Percentiles rank a stretch among this genome's conserved stretches.
Evolutionary conservation across 2,888 invertebrate genomes (phyloP).

Genomic region (Unio delphinus): DNA sequence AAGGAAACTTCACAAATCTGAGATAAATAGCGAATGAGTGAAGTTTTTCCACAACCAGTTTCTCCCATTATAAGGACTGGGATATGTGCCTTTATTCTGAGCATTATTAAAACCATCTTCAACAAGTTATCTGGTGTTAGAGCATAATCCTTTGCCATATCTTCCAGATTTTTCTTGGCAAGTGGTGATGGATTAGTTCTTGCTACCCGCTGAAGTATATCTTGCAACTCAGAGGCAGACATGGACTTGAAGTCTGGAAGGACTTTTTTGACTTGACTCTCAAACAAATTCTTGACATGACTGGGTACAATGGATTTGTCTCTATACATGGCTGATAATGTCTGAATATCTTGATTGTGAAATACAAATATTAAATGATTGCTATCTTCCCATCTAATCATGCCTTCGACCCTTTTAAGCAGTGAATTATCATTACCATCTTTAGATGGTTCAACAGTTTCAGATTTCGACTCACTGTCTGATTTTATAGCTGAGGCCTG

Average conservation of each 20-base stretch:
- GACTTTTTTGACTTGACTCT: slow-evolving; percentile 7
- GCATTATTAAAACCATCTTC: slow-evolving; percentile 48
- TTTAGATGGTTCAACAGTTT: background rate
- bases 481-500: slow-evolving; percentile 13
- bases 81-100: slow-evolving; percentile 39
- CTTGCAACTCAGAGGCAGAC: slow-evolving; percentile 1
- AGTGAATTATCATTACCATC: no score
- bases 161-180: background rate
- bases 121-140: slow-evolving; percentile 53
- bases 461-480: no score
- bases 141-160: slow-evolving; percentile 11
- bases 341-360: slow-evolving; percentile 12
- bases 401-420: slow-evolving; percentile 24
- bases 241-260: slow-evolving; percentile 4
- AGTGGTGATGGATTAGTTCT: background rate
- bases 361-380: slow-evolving; percentile 19
- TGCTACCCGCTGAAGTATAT: slow-evolving; percentile 7
- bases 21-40: slow-evolving; percentile 44
- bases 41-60: slow-evolving; percentile 59
- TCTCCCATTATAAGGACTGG: slow-evolving; percentile 57
- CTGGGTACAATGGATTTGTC: background rate
- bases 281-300: slow-evolving; percentile 6
- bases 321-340: slow-evolving; percentile 12
- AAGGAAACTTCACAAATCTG: slow-evolving; percentile 36
- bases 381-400: slow-evolving; percentile 51